Evolutionary conservation across 2,113 vertebrate genomes (phyloP).

Genomic region (cattle (Bos taurus)): ARS-UCD2.0 NC_037331.1:63282501-63283000

Average conservation of each 20-base stretch:
- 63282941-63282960: neutral
- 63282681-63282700: neutral
- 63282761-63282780: neutral
- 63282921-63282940: neutral
- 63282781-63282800: neutral
- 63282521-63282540: neutral
- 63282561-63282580: neutral
- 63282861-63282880: neutral
- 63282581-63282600: neutral
- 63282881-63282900: neutral
- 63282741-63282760: neutral
- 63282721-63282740: neutral
- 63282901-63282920: neutral
- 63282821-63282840: neutral
- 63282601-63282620: neutral
- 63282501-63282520: neutral
- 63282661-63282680: neutral
- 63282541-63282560: neutral
- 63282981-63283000: neutral
- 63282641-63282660: neutral
- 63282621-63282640: neutral
- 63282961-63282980: neutral
- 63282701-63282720: neutral
- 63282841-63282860: neutral
- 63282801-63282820: neutral